Evolutionary conservation across 1,140 invertebrate genomes (phyloP).

Genomic region (Atta texana): DNA sequence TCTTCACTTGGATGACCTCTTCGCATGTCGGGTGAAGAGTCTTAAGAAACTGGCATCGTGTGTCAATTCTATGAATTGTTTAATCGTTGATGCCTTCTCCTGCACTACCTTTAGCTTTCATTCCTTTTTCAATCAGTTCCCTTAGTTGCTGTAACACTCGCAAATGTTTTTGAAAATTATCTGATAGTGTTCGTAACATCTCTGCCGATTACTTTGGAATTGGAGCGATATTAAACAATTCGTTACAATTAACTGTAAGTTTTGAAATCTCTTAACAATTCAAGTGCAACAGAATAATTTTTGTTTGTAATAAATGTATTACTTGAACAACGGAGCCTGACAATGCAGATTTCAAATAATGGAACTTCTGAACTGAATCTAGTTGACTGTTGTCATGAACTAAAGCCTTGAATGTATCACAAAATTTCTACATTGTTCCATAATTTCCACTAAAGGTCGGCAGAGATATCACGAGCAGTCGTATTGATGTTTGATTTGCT

Average conservation of each 20-base stretch:
- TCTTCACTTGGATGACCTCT: not conserved
- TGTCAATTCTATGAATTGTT: slow-evolving; percentile 55
- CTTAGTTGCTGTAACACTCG: slow-evolving; percentile 58
- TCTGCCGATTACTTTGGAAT: slow-evolving; percentile 56
- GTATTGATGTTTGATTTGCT: too few species aligned
- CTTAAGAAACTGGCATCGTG: not conserved
- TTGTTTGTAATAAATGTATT: slow-evolving; percentile 67
- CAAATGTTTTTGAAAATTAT: slow-evolving; percentile 66
- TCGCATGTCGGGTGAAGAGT: too few species aligned
- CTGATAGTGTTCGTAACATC: slow-evolving; percentile 59
- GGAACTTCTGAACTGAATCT: not conserved
- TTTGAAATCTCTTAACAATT: slow-evolving; percentile 76
- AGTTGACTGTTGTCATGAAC: slow-evolving; percentile 13
- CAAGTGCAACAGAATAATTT: slow-evolving; percentile 71
- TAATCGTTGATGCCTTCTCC: slow-evolving; percentile 28
- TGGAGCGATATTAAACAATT: slow-evolving; percentile 35
- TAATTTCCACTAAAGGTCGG: too few species aligned
- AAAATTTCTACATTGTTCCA: too few species aligned
- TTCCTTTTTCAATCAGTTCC: slow-evolving; percentile 55
- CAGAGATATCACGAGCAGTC: too few species aligned
- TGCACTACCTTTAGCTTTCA: slow-evolving; percentile 59
- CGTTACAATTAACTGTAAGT: slow-evolving; percentile 64
- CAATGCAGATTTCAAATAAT: slow-evolving; percentile 71
- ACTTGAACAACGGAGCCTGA: slow-evolving; percentile 64
- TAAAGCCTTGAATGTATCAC: not conserved